Conservation (phyloP, 2,888 invertebrate species). For the Drosophila mettleri region DNA sequence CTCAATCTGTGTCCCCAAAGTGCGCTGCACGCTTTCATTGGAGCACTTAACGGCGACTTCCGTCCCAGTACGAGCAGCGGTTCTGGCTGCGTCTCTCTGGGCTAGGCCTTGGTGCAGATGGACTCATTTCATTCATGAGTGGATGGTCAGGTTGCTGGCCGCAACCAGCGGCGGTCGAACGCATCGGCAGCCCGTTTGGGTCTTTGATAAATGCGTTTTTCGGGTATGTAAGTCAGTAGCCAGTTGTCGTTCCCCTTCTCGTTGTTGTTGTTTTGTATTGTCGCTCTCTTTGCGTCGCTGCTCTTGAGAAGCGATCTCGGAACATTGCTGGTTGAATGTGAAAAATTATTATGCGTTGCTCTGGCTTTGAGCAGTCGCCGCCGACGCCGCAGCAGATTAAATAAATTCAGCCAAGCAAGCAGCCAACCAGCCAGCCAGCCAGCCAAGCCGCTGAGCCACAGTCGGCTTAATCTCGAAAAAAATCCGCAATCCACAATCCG, state of each 20-base stretch:
- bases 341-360: constrained; percentile 82
- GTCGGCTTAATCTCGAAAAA: constrained; percentile 66
- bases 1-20: constrained; percentile 80
- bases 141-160: constrained; percentile 24
- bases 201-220: constrained; percentile 81
- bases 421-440: constrained; percentile 27
- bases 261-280: constrained; percentile 13
- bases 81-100: not conserved
- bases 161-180: constrained; percentile 4
- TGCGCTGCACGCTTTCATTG: constrained; percentile 44
- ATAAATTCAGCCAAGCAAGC: constrained; percentile 67
- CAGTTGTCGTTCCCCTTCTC: constrained; percentile 49
- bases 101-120: constrained; percentile 7
- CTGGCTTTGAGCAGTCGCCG: constrained; percentile 77
- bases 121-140: constrained; percentile 66
- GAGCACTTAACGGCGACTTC: constrained; percentile 56
- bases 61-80: constrained; percentile 36
- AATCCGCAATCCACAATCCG: constrained; percentile 59
- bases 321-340: constrained; percentile 62
- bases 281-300: constrained; percentile 11
- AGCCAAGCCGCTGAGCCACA: constrained; percentile 33
- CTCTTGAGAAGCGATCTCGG: constrained; percentile 36
- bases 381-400: constrained; percentile 79
- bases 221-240: constrained; percentile 81
- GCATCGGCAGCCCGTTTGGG: constrained; percentile 52